These are phyloP conservation scores for Oncopeltus fasciatus DNA, from an alignment of 1,140 invertebrate species.

Conservation along the genomic window DNA sequence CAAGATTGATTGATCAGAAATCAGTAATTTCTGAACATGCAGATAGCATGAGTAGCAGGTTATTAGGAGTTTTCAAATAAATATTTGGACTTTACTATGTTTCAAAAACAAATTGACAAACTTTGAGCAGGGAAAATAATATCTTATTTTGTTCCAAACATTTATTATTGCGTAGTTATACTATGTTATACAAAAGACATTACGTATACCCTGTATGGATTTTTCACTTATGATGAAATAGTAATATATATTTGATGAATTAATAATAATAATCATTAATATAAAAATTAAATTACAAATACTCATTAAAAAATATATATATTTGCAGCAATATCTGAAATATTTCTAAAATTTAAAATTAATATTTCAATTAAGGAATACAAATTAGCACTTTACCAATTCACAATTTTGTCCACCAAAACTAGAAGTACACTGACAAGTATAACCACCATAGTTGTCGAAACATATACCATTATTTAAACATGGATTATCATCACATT, in stretches of 20 bases:
- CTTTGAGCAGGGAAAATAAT: too few relatives aligned
- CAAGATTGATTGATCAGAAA: too few relatives aligned
- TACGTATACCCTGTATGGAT: too few relatives aligned
- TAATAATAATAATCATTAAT: neutral
- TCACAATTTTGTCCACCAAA: conserved; percentile 70
- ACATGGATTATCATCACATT: conserved; percentile 61
- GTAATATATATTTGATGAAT: neutral
- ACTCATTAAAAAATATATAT: too few relatives aligned
- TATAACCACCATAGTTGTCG: conserved; percentile 62
- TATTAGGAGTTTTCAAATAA: too few relatives aligned
- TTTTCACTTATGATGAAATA: neutral
- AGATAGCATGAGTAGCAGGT: too few relatives aligned
- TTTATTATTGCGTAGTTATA: too few relatives aligned
- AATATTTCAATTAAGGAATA: neutral
- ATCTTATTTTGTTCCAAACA: too few relatives aligned
- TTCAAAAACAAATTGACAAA: too few relatives aligned
- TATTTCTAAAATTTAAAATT: neutral
- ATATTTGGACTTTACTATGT: too few relatives aligned
- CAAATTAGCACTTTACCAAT: conserved; percentile 29
- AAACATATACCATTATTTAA: conserved; percentile 61
- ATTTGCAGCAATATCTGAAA: neutral
- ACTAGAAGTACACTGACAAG: conserved; percentile 68
- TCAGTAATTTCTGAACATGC: too few relatives aligned
- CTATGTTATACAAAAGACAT: too few relatives aligned
- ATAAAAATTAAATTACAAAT: conserved; percentile 7